phyloP scores from a whole-genome alignment of 2,888 invertebrate species.

The Oscheius onirici region DNA sequence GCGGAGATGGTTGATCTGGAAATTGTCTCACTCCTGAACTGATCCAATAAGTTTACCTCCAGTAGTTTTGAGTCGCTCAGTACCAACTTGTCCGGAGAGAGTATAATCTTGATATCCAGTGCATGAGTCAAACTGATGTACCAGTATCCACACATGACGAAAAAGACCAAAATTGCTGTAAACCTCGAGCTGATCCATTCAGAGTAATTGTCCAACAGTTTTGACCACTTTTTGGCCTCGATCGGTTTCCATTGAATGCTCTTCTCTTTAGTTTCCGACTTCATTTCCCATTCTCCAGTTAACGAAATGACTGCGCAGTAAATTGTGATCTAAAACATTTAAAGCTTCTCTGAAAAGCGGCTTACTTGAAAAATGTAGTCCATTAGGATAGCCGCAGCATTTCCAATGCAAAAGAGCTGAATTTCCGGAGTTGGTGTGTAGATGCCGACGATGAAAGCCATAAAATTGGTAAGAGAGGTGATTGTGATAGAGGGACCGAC shows the following conservation, averaged over 20 bases:
- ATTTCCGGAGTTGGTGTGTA: constrained; percentile 92
- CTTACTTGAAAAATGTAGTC: constrained; percentile 85
- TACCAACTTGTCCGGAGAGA: constrained; percentile 65
- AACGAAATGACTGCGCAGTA: constrained; percentile 55
- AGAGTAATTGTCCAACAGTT: constrained; percentile 56
- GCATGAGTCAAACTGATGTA: constrained; percentile 53
- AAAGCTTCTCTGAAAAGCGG: constrained; percentile 71
- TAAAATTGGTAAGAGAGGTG: constrained; percentile 85
- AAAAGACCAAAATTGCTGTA: constrained; percentile 59
- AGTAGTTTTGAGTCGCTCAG: constrained; percentile 62
- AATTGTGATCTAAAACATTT: constrained; percentile 51
- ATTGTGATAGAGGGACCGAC: constrained; percentile 93
- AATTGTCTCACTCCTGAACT: not conserved
- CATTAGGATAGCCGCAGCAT: constrained; percentile 88
- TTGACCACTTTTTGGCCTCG: constrained; percentile 10
- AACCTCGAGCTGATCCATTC: constrained; percentile 64
- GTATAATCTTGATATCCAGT: constrained; percentile 55
- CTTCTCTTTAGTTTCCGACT: constrained; percentile 37
- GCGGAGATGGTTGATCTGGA: constrained; percentile 61
- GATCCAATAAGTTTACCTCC: constrained; percentile 38
- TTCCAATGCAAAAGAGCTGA: constrained; percentile 91
- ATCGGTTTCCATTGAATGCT: constrained; percentile 28
- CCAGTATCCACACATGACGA: constrained; percentile 34
- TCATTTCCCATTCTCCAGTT: constrained; percentile 48
- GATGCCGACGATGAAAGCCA: constrained; percentile 79